Evolutionary conservation across 2,113 vertebrate species (phyloP).

Genomic region (Elaphurus davidianus): DNA sequence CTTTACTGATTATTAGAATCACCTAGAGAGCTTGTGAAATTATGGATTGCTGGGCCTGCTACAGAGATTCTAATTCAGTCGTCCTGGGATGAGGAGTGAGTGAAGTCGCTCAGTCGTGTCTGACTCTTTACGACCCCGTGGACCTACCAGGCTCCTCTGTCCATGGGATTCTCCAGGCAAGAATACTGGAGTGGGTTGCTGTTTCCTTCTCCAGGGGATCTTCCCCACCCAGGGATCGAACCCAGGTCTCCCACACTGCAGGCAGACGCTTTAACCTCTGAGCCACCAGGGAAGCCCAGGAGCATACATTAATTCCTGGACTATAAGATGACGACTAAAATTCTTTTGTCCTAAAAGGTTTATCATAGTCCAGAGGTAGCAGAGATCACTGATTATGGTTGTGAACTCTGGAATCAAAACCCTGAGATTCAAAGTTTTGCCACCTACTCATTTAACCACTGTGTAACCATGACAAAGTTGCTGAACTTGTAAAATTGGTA

Average conservation of each 20-base stretch:
- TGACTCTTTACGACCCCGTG: too few relatives aligned
- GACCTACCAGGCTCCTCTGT: too few relatives aligned
- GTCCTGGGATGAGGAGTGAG: background rate
- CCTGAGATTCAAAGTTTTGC: background rate
- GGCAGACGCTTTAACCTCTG: too few relatives aligned
- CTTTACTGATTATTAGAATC: background rate
- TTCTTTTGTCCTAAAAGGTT: background rate
- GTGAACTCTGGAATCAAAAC: background rate
- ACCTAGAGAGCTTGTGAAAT: background rate
- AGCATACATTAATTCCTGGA: background rate
- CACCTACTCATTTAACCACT: background rate
- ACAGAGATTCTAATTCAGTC: background rate
- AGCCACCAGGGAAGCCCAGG: too few relatives aligned
- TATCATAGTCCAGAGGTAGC: background rate
- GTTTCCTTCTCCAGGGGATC: too few relatives aligned
- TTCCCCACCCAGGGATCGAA: too few relatives aligned
- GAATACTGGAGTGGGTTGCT: too few relatives aligned
- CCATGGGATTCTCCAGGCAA: too few relatives aligned
- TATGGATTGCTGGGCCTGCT: background rate
- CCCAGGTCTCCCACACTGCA: too few relatives aligned
- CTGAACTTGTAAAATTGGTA: background rate
- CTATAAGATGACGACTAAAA: background rate
- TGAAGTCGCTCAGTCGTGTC: too few relatives aligned
- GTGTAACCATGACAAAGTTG: background rate
- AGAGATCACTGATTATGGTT: background rate